A percentile compares a stretch with the other conserved stretches of the same genome.
phyloP scores from a whole-genome alignment of 2,888 invertebrate species.

The Metellina segmentata region DNA sequence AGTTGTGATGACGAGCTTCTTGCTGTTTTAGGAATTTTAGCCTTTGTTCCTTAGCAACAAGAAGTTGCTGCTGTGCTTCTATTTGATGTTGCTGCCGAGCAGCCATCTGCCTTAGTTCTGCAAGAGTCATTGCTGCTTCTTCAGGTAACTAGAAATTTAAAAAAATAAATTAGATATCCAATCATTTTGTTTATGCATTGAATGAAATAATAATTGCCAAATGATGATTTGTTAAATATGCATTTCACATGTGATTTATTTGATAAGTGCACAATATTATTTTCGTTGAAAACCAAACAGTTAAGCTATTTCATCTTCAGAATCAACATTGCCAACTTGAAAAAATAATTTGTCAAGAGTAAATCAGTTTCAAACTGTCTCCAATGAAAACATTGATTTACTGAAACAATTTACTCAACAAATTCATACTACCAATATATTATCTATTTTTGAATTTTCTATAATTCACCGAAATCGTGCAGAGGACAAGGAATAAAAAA shows the following conservation, averaged over 20 bases:
- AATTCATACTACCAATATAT: too few species aligned
- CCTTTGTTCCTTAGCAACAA: conserved; percentile 95
- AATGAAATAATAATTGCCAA: neutral
- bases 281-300: neutral
- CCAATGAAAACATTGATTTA: too few species aligned
- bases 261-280: neutral
- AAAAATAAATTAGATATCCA: conserved; percentile 4
- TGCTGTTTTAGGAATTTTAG: conserved; percentile 96
- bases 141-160: conserved; percentile 66
- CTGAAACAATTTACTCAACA: too few species aligned
- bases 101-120: conserved; percentile 98
- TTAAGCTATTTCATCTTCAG: neutral
- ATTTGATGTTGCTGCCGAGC: conserved; percentile 98
- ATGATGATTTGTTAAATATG: neutral
- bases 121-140: conserved; percentile 72
- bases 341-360: neutral
- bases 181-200: neutral
- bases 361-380: neutral
- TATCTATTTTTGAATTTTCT: too few species aligned
- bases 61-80: conserved; percentile 93
- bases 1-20: conserved; percentile 85
- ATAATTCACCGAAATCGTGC: too few species aligned
- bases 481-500: too few species aligned
- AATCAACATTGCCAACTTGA: neutral
- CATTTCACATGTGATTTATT: neutral